A percentile compares a stretch with the other conserved stretches of the same genome.
Evolutionary conservation across 2,888 invertebrate species (phyloP).

Genomic region (Agriotes lineatus): DNA sequence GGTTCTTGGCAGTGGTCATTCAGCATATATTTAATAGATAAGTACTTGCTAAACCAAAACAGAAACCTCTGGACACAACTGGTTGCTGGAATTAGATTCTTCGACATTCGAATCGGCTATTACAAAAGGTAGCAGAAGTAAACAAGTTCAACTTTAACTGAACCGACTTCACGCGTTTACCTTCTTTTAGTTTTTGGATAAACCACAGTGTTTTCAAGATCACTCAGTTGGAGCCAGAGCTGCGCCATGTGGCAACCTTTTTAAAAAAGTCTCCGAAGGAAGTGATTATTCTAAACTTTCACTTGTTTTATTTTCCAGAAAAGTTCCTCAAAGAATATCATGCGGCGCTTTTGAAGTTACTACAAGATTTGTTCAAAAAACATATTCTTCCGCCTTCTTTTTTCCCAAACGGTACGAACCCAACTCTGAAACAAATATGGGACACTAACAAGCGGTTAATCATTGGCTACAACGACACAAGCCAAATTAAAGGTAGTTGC

Average conservation of each 20-base stretch:
- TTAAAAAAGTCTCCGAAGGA: slow-evolving; percentile 7
- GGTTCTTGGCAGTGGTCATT: slow-evolving; percentile 67
- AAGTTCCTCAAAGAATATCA: not conserved
- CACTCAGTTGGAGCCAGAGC: not conserved
- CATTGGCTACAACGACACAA: slow-evolving; percentile 68
- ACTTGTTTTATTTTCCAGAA: slow-evolving; percentile 22
- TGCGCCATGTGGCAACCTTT: not conserved
- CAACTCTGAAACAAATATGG: slow-evolving; percentile 60
- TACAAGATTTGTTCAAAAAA: not conserved
- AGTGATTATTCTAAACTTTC: slow-evolving; percentile 18
- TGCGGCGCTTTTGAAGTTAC: not conserved
- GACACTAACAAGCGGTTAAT: slow-evolving; percentile 66
- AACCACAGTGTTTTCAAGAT: slow-evolving; percentile 69
- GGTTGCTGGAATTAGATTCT: slow-evolving; percentile 71
- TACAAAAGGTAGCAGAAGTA: too few species aligned
- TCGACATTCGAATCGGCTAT: slow-evolving; percentile 74
- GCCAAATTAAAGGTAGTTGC: slow-evolving; percentile 56
- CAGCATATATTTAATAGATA: not conserved
- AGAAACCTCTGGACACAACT: slow-evolving; percentile 71
- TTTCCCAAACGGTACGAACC: not conserved
- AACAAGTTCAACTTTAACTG: too few species aligned
- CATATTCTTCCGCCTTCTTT: not conserved
- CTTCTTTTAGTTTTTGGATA: slow-evolving; percentile 65
- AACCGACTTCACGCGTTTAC: too few species aligned
- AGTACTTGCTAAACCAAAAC: slow-evolving; percentile 61